phyloP scores from a whole-genome alignment of 2,797 vertebrate genomes.

The Rhabdomys pumilio region DNA sequence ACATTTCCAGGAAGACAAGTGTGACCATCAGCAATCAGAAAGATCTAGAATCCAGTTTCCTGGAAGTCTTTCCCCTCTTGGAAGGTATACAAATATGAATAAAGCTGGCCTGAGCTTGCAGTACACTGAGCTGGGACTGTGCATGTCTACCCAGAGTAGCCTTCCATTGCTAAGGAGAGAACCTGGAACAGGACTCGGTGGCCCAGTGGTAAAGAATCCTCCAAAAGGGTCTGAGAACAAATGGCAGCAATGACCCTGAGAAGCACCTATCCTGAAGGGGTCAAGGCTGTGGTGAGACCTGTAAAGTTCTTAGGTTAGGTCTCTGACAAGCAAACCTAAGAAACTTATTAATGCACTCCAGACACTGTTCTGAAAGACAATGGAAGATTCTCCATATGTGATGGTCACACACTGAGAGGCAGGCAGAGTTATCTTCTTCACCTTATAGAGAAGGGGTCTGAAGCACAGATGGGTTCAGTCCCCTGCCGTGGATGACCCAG shows the following conservation, averaged over 20 bases:
- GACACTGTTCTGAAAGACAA: not conserved
- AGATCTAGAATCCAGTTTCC: not conserved
- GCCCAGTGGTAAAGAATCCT: not conserved
- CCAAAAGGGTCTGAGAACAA: not conserved
- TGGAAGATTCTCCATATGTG: not conserved
- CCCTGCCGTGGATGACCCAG: not conserved
- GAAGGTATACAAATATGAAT: not conserved
- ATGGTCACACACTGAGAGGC: not conserved
- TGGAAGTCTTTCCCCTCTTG: not conserved
- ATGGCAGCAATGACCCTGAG: not conserved
- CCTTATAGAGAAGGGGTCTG: not conserved
- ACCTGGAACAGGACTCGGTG: not conserved
- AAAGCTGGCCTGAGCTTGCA: not conserved
- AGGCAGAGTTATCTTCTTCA: not conserved
- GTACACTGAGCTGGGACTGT: not conserved
- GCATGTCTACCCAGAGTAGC: not conserved
- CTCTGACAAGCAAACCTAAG: not conserved
- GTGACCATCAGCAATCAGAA: not conserved
- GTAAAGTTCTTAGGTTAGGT: not conserved
- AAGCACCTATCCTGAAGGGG: not conserved
- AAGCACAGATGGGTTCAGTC: not conserved
- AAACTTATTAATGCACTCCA: not conserved
- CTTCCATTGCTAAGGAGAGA: not conserved
- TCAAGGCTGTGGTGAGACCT: accelerated
- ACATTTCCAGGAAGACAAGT: not conserved